Evolutionary conservation across 1,140 invertebrate species (phyloP), one percentile per base, ranked within the genome.

Genomic region (Pemphigus obesinymphae): DNA sequence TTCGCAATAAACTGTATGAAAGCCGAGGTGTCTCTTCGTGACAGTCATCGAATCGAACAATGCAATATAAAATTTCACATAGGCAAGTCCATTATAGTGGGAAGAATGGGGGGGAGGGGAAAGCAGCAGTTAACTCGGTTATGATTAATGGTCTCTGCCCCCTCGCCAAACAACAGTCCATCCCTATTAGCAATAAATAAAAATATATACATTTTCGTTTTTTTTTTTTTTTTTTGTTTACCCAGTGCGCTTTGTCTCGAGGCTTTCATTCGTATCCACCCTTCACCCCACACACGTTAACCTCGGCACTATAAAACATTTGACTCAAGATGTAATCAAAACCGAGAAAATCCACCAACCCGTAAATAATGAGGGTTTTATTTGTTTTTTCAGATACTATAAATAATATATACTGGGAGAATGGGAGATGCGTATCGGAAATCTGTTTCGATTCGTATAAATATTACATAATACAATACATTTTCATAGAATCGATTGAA

Each of bases 141-240:
- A 80, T 80, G 76, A 80, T 80, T 80, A 80, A 80, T 80, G 76
- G 76, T 40, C 40, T 23, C 23, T 15, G 37, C 26, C 37, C 76
- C 76, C 76, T 63, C 17, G 37, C 76, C 55, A 29, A 78, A 80
- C 70, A 61, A 78, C 76, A 61, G 76, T 61, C 53, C 76, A 63
- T 80, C 76, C 76, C 76, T 80, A 80, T 80, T 80, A 80, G 76
- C 76, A 80, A 80, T 80, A 80, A 80, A 80, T 80, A 80, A 80
- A 61, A 80, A 80, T 61, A 61, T 50, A 73, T 31, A 73, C 45
- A 11, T 73, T 73, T 29, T 66, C n/a, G n/a, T 34, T 66, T n/a
- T 55, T 7, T 45, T 73, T 45, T 72, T 50, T 48, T 37, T 76
- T 78, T 80, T 61, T 80, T 61, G 37, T 58, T 80, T 58, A 55